These are phyloP conservation scores for Lamproptera curius DNA, from an alignment of 2,888 invertebrate genomes.

Conservation along the genomic window DNA sequence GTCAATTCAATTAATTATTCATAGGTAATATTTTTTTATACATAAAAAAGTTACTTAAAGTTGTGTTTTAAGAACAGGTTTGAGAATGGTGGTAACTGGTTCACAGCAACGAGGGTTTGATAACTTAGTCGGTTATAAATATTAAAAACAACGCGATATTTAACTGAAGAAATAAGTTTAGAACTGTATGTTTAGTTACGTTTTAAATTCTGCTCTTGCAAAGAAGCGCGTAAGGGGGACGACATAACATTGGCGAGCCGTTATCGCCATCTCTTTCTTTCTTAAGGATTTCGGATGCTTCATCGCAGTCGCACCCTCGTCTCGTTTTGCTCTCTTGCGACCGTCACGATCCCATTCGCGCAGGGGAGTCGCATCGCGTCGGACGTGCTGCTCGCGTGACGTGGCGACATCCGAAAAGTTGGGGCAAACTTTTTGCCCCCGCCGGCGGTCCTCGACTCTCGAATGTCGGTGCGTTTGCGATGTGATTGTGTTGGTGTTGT, in stretches of 20 bases:
- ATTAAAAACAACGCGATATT: too few species aligned
- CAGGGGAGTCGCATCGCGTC: constrained; percentile 52
- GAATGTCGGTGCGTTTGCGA: constrained; percentile 62
- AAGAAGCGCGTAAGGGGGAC: constrained; percentile 20
- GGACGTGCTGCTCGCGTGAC: constrained; percentile 46
- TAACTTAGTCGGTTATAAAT: too few species aligned
- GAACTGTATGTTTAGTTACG: too few species aligned
- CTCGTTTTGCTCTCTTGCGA: constrained; percentile 47
- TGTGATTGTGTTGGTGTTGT: constrained; percentile 39
- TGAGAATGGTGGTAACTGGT: too few species aligned
- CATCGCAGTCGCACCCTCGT: constrained; percentile 48
- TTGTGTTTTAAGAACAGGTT: too few species aligned
- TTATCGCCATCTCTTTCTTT: constrained; percentile 31
- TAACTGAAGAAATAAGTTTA: too few species aligned
- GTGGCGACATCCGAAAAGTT: constrained; percentile 64
- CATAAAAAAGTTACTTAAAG: too few species aligned
- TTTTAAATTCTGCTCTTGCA: constrained; percentile 24
- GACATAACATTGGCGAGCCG: constrained; percentile 42
- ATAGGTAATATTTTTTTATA: too few species aligned
- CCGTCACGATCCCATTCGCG: constrained; percentile 44
- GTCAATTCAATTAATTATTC: too few species aligned
- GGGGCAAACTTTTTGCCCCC: constrained; percentile 55
- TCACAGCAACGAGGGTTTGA: too few species aligned
- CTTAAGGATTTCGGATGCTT: constrained; percentile 31
- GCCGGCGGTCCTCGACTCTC: constrained; percentile 48